These are phyloP conservation scores for Momotus momota DNA, from an alignment of 2,797 vertebrate genomes.

Conservation along the genomic window DNA sequence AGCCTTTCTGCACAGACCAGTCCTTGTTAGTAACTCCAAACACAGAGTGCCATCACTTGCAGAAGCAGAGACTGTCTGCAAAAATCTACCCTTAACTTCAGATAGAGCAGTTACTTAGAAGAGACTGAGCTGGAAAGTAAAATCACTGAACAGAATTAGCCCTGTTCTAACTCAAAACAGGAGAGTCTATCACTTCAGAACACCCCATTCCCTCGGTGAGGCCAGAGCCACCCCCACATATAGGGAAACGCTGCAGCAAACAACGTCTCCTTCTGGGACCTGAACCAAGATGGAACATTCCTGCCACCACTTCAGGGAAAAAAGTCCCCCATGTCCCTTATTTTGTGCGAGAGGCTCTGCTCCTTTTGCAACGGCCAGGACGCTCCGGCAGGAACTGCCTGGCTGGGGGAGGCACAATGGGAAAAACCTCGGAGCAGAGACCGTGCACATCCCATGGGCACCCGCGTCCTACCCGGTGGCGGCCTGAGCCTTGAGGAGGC, in stretches of 20 bases:
- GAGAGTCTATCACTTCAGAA: neutral
- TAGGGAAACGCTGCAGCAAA: neutral
- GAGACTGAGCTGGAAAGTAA: no score
- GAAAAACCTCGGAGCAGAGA: neutral
- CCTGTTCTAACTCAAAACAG: no score
- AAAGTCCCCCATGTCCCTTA: neutral
- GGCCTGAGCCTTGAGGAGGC: neutral
- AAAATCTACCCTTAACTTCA: no score
- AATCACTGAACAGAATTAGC: no score
- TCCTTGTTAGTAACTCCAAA: no score
- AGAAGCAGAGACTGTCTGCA: no score
- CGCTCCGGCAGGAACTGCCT: fast-evolving
- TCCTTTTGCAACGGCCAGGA: neutral
- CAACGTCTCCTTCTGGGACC: neutral
- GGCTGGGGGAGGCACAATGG: fast-evolving
- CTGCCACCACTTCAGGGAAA: neutral
- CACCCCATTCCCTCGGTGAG: fast-evolving
- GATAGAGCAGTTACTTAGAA: no score
- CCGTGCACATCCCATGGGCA: neutral
- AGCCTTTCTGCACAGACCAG: no score
- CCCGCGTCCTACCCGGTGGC: fast-evolving
- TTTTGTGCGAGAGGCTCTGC: neutral
- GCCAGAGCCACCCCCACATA: no score
- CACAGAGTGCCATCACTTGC: no score
- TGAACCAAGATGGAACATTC: neutral